Evolutionary conservation across 2,113 vertebrate species (phyloP).

Genomic region (Neoarius graeffei): DNA sequence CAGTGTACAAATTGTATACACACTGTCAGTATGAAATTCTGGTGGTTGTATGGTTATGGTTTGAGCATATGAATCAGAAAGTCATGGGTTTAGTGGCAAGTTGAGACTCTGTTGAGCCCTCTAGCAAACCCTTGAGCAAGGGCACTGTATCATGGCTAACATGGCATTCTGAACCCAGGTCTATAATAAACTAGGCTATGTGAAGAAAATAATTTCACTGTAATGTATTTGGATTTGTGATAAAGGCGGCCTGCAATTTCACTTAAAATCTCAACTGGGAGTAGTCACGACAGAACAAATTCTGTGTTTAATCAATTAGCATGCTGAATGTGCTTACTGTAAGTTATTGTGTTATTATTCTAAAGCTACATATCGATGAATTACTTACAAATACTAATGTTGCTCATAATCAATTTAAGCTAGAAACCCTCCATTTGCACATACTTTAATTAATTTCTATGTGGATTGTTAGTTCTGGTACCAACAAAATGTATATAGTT

Average conservation of each 20-base stretch:
- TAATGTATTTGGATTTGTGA: neutral
- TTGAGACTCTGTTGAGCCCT: neutral
- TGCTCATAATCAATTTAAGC: neutral
- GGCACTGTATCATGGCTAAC: neutral
- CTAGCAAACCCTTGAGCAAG: neutral
- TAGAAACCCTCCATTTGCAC: neutral
- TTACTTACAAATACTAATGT: neutral
- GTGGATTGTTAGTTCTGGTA: neutral
- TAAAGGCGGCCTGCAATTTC: neutral
- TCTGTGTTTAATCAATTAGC: neutral
- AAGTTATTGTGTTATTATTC: neutral
- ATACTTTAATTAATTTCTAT: neutral
- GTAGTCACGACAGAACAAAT: neutral
- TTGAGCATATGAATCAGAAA: neutral
- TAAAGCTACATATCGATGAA: neutral
- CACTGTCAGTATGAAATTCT: neutral
- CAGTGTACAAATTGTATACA: neutral
- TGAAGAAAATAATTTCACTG: neutral
- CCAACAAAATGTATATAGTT: neutral
- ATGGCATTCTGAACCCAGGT: neutral
- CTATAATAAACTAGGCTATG: neutral
- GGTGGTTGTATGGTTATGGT: neutral
- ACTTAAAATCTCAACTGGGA: neutral
- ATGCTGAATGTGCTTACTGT: neutral
- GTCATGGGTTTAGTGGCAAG: neutral